These are phyloP conservation scores for Epinotia demarniana DNA, from an alignment of 2,888 invertebrate species.

Conservation along the genomic window DNA sequence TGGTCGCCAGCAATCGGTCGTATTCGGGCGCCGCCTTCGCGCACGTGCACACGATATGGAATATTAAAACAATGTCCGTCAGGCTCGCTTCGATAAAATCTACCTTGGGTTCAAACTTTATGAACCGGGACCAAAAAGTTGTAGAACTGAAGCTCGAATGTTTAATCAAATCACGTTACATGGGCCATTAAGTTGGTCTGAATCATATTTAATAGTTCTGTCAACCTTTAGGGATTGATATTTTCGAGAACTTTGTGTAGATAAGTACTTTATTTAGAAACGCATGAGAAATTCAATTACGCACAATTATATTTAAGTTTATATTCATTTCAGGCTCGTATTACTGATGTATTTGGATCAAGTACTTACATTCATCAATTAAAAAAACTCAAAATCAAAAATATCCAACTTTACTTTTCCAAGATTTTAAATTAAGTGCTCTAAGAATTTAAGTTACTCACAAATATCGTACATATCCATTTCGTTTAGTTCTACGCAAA, in stretches of 20 bases:
- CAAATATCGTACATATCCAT: neutral
- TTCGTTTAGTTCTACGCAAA: neutral
- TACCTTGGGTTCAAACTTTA: conserved; percentile 46
- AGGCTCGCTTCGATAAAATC: conserved; percentile 46
- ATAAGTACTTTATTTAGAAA: neutral
- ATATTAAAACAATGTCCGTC: conserved; percentile 62
- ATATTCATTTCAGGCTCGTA: neutral
- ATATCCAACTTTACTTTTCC: too few relatives aligned
- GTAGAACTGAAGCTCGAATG: conserved; percentile 38
- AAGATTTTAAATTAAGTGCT: too few relatives aligned
- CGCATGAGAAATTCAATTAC: neutral
- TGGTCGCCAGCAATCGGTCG: conserved; percentile 68
- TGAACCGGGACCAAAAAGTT: conserved; percentile 41
- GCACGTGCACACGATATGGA: conserved; percentile 74
- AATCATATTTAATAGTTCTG: conserved; percentile 37
- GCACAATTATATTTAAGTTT: neutral
- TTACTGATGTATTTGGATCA: neutral
- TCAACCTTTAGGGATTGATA: conserved; percentile 4
- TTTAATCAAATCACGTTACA: conserved; percentile 39
- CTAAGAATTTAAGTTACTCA: neutral
- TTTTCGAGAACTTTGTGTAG: neutral
- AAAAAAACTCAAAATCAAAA: too few relatives aligned
- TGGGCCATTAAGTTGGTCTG: conserved; percentile 26
- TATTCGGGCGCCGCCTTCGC: conserved; percentile 76
- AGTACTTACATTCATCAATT: too few relatives aligned